phyloP scores from a whole-genome alignment of 2,888 invertebrate genomes.

The Latrodectus hesperus region DNA sequence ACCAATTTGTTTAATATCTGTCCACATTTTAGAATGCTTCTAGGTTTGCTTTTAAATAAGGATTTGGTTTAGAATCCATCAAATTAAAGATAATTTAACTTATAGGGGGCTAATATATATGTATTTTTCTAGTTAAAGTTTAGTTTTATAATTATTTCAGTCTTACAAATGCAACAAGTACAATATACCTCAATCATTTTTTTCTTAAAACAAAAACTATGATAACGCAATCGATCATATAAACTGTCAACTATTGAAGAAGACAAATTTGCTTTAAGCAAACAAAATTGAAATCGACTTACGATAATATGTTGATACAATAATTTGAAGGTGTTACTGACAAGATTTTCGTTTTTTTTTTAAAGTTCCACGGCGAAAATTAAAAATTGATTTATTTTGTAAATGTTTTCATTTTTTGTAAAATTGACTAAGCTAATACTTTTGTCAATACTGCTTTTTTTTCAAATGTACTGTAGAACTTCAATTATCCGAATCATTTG shows the following conservation, averaged over 20 bases:
- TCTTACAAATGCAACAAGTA: background rate
- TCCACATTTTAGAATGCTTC: too few relatives aligned
- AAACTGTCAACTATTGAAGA: background rate
- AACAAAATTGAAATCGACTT: conserved; percentile 2
- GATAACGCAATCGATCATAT: background rate
- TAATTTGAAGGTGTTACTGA: background rate
- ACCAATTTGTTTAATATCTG: too few relatives aligned
- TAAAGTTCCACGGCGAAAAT: background rate
- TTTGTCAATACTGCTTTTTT: too few relatives aligned
- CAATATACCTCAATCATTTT: background rate
- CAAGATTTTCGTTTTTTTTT: background rate
- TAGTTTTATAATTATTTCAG: too few relatives aligned
- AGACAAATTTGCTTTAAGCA: conserved; percentile 5
- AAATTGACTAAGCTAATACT: too few relatives aligned
- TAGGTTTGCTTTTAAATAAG: too few relatives aligned
- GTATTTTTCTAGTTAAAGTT: too few relatives aligned
- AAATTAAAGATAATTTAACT: too few relatives aligned
- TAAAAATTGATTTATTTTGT: background rate
- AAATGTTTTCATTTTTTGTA: background rate
- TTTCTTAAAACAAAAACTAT: background rate
- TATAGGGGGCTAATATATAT: too few relatives aligned
- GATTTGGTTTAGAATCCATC: too few relatives aligned
- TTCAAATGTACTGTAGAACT: too few relatives aligned
- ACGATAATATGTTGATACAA: background rate
- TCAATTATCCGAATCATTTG: too few relatives aligned